Evolutionary conservation across 2,113 vertebrate species (phyloP).

Genomic region (Leiothrix lutea): DNA sequence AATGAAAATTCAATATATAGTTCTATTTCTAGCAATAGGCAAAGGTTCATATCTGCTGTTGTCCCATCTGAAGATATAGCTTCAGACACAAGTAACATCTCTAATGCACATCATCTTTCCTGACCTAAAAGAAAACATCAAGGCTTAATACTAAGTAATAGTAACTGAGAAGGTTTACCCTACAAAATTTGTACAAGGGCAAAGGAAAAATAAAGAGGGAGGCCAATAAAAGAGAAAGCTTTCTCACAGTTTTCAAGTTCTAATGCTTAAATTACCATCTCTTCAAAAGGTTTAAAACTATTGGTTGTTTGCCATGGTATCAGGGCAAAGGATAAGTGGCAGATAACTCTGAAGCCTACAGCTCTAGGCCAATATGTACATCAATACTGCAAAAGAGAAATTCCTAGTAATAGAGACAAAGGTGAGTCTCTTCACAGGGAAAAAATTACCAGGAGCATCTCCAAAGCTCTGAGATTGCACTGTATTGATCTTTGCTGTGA

Average conservation of each 20-base stretch:
- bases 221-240: not conserved
- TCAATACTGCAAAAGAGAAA: not conserved
- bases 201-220: not conserved
- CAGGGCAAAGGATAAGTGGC: not conserved
- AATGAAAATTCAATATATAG: not conserved
- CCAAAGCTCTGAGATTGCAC: not conserved
- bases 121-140: not conserved
- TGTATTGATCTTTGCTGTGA: not conserved
- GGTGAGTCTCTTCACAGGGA: not conserved
- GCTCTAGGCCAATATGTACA: not conserved
- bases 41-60: not conserved
- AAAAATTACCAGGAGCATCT: not conserved
- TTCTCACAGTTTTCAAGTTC: not conserved
- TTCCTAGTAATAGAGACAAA: not conserved
- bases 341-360: not conserved
- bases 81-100: not conserved
- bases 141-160: not conserved
- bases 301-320: not conserved
- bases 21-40: not conserved
- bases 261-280: not conserved
- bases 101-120: not conserved
- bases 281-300: not conserved
- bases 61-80: not conserved
- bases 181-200: not conserved
- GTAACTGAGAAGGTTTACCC: not conserved